A percentile compares a stretch with the other conserved stretches of the same genome.
phyloP scores from a whole-genome alignment of 1,140 invertebrate species.

The Macrocentrus cingulum region DNA sequence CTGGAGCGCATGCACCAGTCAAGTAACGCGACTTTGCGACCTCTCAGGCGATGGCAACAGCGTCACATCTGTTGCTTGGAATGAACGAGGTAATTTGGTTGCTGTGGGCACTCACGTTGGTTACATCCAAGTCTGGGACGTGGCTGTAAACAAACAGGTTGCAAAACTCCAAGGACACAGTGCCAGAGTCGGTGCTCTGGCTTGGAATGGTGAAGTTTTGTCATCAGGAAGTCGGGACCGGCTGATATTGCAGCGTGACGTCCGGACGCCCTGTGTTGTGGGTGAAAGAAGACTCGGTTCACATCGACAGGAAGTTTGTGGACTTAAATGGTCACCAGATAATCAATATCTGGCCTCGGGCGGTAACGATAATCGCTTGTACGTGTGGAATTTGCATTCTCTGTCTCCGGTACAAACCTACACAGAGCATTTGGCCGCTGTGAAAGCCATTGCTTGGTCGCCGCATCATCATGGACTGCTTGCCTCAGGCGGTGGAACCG shows the following conservation, averaged over 20 bases:
- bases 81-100: constrained; percentile 93
- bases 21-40: constrained; percentile 96
- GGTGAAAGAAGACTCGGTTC: constrained; percentile 80
- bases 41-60: constrained; percentile 89
- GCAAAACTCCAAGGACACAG: constrained; percentile 91
- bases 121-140: constrained; percentile 97
- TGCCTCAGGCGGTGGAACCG: constrained; percentile 97
- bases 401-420: constrained; percentile 92
- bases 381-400: constrained; percentile 96
- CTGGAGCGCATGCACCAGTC: constrained; percentile 98
- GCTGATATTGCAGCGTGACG: constrained; percentile 92
- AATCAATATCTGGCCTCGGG: constrained; percentile 97
- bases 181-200: constrained; percentile 89
- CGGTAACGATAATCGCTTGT: constrained; percentile 97
- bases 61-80: constrained; percentile 99
- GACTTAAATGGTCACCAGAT: constrained; percentile 99
- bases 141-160: constrained; percentile 89
- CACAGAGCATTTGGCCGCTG: constrained; percentile 96
- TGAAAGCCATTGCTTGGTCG: constrained; percentile 99
- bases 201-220: constrained; percentile 97
- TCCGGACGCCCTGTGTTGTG: constrained; percentile 79
- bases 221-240: constrained; percentile 95
- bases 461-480: constrained; percentile 98
- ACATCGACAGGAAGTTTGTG: constrained; percentile 98
- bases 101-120: constrained; percentile 97